These are phyloP conservation scores for Brachyptera risi DNA, from an alignment of 2,888 invertebrate species.

Conservation along the genomic window DNA sequence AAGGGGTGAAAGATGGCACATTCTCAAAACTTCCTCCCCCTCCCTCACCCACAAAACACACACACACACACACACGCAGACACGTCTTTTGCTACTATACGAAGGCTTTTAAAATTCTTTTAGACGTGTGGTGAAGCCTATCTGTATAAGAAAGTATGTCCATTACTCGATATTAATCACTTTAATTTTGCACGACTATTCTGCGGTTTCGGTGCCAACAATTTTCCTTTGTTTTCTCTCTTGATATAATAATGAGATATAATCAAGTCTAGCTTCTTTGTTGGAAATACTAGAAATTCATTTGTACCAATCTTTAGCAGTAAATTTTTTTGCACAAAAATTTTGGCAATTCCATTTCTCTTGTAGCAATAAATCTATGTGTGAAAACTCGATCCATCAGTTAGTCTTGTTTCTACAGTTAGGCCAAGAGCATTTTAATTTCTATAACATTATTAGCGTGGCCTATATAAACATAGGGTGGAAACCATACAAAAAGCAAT, in stretches of 20 bases:
- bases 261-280: not conserved
- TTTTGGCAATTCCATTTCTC: too few species aligned
- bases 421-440: too few species aligned
- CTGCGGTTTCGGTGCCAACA: not conserved
- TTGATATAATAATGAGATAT: not conserved
- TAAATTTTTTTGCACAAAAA: not conserved
- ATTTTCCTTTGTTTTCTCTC: not conserved
- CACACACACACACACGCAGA: not conserved
- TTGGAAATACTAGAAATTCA: not conserved
- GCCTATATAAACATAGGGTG: too few species aligned
- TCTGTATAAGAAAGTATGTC: not conserved
- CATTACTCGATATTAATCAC: conserved; percentile 4
- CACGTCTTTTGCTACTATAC: not conserved
- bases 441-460: too few species aligned
- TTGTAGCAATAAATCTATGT: too few species aligned
- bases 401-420: too few species aligned
- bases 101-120: conserved; percentile 18
- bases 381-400: too few species aligned
- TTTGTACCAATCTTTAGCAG: not conserved
- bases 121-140: not conserved
- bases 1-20: conserved; percentile 8
- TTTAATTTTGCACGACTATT: not conserved
- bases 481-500: not conserved
- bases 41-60: not conserved
- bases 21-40: conserved; percentile 8